These are phyloP conservation scores for Hemicentrotus pulcherrimus DNA, from an alignment of 35 echinoderm and acorn worm genomes.

Conservation along the genomic window DNA sequence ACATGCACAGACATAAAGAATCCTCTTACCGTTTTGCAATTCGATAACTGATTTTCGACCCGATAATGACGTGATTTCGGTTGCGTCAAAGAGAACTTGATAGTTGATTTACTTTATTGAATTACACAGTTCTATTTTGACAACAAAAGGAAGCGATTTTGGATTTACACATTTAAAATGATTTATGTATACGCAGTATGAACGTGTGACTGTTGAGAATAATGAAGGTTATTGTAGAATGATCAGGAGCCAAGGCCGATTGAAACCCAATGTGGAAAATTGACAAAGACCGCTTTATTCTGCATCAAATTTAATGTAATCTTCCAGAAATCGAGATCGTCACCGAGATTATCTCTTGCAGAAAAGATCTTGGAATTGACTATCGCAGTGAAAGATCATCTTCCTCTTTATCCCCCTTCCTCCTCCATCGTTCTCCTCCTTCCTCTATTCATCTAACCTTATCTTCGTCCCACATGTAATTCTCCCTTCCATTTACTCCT, in stretches of 20 bases:
- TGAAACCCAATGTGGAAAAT: not conserved
- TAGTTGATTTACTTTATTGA: not conserved
- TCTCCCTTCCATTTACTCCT: too few species aligned
- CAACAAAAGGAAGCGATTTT: not conserved
- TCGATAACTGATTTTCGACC: not conserved
- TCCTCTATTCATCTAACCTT: too few species aligned
- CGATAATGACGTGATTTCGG: not conserved
- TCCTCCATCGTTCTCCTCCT: too few species aligned
- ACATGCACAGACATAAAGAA: not conserved
- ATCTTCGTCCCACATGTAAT: too few species aligned
- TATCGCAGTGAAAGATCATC: too few species aligned
- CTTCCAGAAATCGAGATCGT: not conserved
- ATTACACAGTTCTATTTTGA: not conserved
- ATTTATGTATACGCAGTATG: not conserved
- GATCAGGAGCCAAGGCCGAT: not conserved
- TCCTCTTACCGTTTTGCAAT: not conserved
- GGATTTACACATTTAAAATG: not conserved
- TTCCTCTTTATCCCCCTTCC: too few species aligned
- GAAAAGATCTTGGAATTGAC: too few species aligned
- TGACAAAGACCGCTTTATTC: not conserved
- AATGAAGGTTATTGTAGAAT: not conserved
- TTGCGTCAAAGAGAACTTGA: not conserved
- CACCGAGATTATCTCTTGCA: too few species aligned
- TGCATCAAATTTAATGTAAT: not conserved
- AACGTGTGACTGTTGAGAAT: not conserved